Conservation (phyloP, 53 echinoderm and acorn worm species). For the Echinometra lucunter region DNA sequence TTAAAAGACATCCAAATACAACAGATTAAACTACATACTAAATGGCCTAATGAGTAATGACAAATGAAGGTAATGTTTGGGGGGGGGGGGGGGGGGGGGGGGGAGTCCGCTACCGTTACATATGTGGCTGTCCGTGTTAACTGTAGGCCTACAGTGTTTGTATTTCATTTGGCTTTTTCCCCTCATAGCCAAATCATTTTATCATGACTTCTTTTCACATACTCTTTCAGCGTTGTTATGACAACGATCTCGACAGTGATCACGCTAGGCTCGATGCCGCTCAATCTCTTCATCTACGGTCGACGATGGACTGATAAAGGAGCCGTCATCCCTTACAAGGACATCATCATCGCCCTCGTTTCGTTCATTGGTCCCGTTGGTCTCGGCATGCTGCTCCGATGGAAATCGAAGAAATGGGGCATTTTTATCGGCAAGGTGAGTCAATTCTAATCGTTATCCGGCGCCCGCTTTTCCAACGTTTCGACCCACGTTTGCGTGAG, state of each 20-base stretch:
- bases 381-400: conserved; percentile 86
- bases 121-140: too few relatives aligned
- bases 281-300: conserved; percentile 94
- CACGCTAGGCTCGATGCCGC: conserved; percentile 92
- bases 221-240: conserved; percentile 65
- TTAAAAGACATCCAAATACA: too few relatives aligned
- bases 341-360: conserved; percentile 81
- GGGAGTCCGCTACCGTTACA: too few relatives aligned
- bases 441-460: neutral
- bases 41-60: too few relatives aligned
- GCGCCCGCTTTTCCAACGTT: too few relatives aligned
- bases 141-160: too few relatives aligned
- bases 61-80: too few relatives aligned
- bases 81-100: too few relatives aligned
- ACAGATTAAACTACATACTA: too few relatives aligned
- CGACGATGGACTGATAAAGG: conserved; percentile 83
- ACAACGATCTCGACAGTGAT: conserved; percentile 71
- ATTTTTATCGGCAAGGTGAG: conserved; percentile 66
- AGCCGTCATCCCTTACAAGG: conserved; percentile 83
- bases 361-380: conserved; percentile 82
- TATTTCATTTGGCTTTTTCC: too few relatives aligned
- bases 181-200: too few relatives aligned
- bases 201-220: neutral
- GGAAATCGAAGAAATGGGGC: conserved; percentile 74
- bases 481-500: too few relatives aligned